These are phyloP conservation scores for Macrophya alboannulata DNA, from an alignment of 2,888 invertebrate species.

Conservation along the genomic window DNA sequence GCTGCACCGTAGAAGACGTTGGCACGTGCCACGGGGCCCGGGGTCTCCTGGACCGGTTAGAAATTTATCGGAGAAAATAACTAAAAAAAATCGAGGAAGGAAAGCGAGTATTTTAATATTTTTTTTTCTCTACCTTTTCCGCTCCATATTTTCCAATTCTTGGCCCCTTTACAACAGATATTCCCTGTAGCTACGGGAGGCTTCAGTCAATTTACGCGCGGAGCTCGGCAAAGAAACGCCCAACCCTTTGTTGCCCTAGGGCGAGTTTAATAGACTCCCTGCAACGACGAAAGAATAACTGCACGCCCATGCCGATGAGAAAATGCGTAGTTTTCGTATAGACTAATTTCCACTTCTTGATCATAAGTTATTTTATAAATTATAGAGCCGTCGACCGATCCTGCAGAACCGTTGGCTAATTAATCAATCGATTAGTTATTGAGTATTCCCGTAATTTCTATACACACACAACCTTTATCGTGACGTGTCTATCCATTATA, in stretches of 20 bases:
- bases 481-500: neutral
- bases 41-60: conserved; percentile 4
- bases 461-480: neutral
- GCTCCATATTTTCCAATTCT: conserved; percentile 8
- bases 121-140: neutral
- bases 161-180: neutral
- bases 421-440: conserved; percentile 47
- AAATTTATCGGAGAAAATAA: conserved; percentile 23
- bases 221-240: conserved; percentile 1
- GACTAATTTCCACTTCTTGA: conserved; percentile 1
- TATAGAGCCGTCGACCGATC: conserved; percentile 27
- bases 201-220: conserved; percentile 24
- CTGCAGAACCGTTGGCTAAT: neutral
- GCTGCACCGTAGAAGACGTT: conserved; percentile 40
- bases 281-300: conserved; percentile 27
- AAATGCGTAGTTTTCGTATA: conserved; percentile 3
- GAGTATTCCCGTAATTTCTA: neutral
- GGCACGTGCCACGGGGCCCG: conserved; percentile 55
- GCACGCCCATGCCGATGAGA: conserved; percentile 19
- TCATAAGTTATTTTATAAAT: conserved; percentile 45
- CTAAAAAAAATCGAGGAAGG: neutral
- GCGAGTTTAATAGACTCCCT: conserved; percentile 29
- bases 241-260: conserved; percentile 46
- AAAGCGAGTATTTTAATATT: neutral
- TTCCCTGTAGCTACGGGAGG: neutral